Conservation (phyloP, 2,113 vertebrate species). For the Trichechus manatus region DNA sequence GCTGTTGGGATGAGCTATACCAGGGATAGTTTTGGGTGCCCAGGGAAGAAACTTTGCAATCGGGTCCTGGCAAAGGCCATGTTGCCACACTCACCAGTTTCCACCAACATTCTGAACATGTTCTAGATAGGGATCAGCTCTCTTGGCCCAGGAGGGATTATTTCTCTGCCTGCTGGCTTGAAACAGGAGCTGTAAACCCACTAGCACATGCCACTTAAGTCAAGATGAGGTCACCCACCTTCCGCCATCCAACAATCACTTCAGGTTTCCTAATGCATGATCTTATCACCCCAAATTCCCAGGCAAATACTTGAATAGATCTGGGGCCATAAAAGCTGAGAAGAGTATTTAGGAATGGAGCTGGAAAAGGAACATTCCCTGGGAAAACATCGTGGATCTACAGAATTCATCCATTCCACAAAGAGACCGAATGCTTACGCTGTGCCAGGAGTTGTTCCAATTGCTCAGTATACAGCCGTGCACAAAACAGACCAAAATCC, state of each 20-base stretch:
- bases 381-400: not conserved
- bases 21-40: not conserved
- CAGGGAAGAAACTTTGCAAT: conserved; percentile 37
- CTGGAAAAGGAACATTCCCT: not conserved
- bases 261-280: conserved; percentile 45
- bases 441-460: not conserved
- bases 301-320: not conserved
- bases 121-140: conserved; percentile 65
- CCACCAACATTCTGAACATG: conserved; percentile 36
- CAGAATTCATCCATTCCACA: not conserved
- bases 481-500: not conserved
- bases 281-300: not conserved
- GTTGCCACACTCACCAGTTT: not conserved
- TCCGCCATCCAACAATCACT: not conserved
- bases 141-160: conserved; percentile 51
- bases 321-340: conserved; percentile 27
- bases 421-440: not conserved
- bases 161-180: conserved; percentile 52
- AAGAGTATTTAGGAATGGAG: not conserved
- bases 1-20: not conserved
- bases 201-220: conserved; percentile 27
- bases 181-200: conserved; percentile 62
- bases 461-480: not conserved
- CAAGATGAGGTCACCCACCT: conserved; percentile 59
- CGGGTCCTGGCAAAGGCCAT: not conserved